Percentiles rank a stretch among this genome's conserved stretches.
Conservation (phyloP, 2,888 invertebrate species). For the Parelbella ahira region DNA sequence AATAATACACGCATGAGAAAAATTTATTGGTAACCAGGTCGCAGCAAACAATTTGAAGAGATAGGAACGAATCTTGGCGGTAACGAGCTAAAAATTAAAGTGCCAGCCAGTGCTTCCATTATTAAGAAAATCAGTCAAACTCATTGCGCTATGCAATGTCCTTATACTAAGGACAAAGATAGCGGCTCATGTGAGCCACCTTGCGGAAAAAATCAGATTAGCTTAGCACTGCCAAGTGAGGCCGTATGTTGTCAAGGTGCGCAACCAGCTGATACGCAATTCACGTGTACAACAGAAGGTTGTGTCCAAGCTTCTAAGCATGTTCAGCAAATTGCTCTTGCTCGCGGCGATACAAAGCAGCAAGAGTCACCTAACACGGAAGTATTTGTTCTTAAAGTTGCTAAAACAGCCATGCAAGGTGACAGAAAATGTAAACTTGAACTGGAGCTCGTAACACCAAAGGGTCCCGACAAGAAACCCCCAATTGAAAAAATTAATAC, state of each 20-base stretch:
- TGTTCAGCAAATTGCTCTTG: conserved; percentile 46
- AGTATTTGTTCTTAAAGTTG: conserved; percentile 83
- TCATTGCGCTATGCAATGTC: conserved; percentile 61
- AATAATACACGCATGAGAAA: conserved; percentile 14
- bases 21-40: conserved; percentile 73
- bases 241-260: conserved; percentile 55
- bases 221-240: conserved; percentile 58
- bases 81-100: conserved; percentile 72
- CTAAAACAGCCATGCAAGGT: conserved; percentile 83
- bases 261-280: conserved; percentile 59
- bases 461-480: conserved; percentile 78
- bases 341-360: conserved; percentile 53
- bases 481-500: conserved; percentile 61
- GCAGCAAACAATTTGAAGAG: conserved; percentile 69
- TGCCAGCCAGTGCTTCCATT: conserved; percentile 59
- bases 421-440: conserved; percentile 83
- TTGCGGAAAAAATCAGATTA: conserved; percentile 70
- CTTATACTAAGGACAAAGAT: conserved; percentile 46
- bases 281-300: conserved; percentile 70
- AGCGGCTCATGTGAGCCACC: conserved; percentile 54
- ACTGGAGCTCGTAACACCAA: conserved; percentile 84
- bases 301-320: conserved; percentile 58
- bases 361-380: conserved; percentile 75
- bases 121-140: conserved; percentile 74
- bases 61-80: conserved; percentile 66